Evolutionary conservation across 1,140 invertebrate genomes (phyloP), one percentile per base, ranked within the genome.

Genomic region (Sycophaga agraensis): DNA sequence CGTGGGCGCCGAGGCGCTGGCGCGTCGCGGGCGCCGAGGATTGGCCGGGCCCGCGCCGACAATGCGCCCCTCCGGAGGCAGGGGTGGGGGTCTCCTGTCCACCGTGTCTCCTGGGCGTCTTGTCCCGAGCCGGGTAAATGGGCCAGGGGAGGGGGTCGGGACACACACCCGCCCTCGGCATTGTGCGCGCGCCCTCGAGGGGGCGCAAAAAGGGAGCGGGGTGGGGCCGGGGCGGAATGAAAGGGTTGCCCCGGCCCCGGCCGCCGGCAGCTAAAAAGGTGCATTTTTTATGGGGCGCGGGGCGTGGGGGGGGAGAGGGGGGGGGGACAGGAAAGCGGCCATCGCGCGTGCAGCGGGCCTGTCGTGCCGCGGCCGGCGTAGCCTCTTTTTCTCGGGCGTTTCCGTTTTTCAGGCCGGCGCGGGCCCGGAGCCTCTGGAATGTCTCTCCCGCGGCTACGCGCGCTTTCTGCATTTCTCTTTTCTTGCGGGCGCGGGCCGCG

Each of bases 91-190:
- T n/a, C n/a, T n/a, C n/a, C n/a, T n/a, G n/a, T n/a, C n/a, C n/a
- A n/a, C n/a, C n/a, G n/a, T n/a, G n/a, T n/a, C n/a, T n/a, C n/a
- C n/a, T n/a, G n/a, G n/a, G n/a, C n/a, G n/a, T n/a, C n/a, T n/a
- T n/a, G n/a, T n/a, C n/a, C n/a, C n/a, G n/a, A n/a, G n/a, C n/a
- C n/a, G n/a, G n/a, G n/a, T n/a, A n/a, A n/a, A n/a, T n/a, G 9
- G 22, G 6, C 31, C 31, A 17, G 6, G 12, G 2, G 21, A 55
- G 40, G 46, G 28, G 35, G 22, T 74, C 70, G 72, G 73, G 73
- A 77, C 75, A 77, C 73, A 77, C 75, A 71, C 75, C 75, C 75
- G n/a, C n/a, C n/a, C 73, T 39, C 70, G 61, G 68, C 63, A 72
- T 77, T 77, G 72, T 75, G 64, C 61, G 56, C 50, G 39, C 46